phyloP scores from a whole-genome alignment of 2,113 vertebrate species.

The Tragelaphus strepsiceros region DNA sequence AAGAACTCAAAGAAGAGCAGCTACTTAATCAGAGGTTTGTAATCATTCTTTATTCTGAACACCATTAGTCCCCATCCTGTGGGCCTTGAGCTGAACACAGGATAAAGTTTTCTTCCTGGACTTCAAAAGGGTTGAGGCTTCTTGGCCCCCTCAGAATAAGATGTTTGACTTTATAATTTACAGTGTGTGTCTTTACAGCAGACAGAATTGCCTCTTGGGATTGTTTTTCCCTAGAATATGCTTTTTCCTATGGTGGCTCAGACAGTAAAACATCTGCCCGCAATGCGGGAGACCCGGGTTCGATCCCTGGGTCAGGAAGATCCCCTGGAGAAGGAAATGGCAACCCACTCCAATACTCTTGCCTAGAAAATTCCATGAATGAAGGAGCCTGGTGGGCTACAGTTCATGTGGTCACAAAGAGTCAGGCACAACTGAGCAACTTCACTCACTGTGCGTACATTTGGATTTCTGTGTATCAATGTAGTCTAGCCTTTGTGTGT shows the following conservation, averaged over 20 bases:
- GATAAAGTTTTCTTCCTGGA: neutral
- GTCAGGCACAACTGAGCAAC: neutral
- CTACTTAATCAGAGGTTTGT: neutral
- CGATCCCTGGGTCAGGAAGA: neutral
- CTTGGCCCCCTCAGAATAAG: neutral
- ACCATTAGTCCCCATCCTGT: neutral
- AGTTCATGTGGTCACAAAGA: neutral
- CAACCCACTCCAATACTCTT: neutral
- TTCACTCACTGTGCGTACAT: neutral
- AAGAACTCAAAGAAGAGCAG: neutral
- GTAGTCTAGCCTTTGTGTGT: neutral
- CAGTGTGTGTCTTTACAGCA: neutral
- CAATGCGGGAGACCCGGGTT: neutral
- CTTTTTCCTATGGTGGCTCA: neutral
- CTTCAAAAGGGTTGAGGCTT: neutral
- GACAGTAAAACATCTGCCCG: neutral
- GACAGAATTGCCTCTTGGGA: neutral
- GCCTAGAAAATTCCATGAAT: neutral
- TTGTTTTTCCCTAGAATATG: neutral
- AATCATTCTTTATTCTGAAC: neutral
- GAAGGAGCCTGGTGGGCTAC: neutral
- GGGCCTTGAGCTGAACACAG: neutral
- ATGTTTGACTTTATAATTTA: neutral
- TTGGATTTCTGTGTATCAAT: neutral
- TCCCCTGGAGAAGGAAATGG: neutral